A percentile compares a stretch with the other conserved stretches of the same genome.
phyloP scores from a whole-genome alignment of 2,797 vertebrate species.

The Lacerta bilineata region DNA sequence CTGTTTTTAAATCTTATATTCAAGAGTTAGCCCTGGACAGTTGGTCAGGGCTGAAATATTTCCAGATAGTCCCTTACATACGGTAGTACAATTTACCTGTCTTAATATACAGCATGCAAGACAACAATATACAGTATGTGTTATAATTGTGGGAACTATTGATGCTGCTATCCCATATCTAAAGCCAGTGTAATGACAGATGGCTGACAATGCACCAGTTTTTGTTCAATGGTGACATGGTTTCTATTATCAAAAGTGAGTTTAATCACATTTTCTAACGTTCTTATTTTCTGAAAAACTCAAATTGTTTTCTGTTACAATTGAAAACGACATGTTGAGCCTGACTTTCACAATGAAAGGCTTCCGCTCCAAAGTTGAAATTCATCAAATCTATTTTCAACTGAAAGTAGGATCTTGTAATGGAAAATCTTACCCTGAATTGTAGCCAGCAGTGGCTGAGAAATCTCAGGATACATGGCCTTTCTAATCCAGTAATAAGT shows the following conservation, averaged over 20 bases:
- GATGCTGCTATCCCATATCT: not conserved
- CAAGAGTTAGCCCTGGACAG: not conserved
- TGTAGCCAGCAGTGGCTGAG: not conserved
- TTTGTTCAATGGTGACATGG: not conserved
- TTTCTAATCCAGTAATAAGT: conserved; percentile 1
- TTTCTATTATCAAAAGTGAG: not conserved
- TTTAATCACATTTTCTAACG: not conserved
- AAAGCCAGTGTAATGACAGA: not conserved
- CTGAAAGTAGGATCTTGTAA: not conserved
- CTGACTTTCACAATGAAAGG: not conserved
- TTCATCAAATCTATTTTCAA: too few species aligned
- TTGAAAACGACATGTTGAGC: not conserved
- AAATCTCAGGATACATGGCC: not conserved
- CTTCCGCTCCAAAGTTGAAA: not conserved
- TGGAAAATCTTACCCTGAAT: conserved; percentile 9
- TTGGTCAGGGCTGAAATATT: not conserved
- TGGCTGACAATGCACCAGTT: too few species aligned
- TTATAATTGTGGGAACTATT: not conserved
- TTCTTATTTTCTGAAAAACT: not conserved
- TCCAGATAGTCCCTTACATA: not conserved
- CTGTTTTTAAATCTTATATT: not conserved
- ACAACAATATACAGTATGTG: not conserved
- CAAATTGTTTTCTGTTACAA: not conserved
- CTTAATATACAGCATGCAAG: not conserved
- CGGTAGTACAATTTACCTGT: too few species aligned